Conservation (phyloP, 2,113 vertebrate species). For the Illadopsis cleaveri region DNA sequence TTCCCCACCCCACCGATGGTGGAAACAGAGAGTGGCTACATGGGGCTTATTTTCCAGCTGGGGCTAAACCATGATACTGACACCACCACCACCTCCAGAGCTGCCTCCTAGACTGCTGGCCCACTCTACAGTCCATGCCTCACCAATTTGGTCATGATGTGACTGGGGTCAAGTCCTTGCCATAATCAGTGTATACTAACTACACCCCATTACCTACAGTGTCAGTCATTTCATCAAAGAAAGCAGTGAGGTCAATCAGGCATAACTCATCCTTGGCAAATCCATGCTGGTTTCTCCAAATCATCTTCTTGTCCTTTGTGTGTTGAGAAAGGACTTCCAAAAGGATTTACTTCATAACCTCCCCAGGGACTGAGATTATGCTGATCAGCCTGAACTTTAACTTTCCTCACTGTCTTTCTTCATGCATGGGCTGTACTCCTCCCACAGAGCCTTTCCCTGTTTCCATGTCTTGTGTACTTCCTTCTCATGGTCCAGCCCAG, state of each 20-base stretch:
- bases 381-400: neutral
- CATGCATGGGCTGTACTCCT: neutral
- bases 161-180: neutral
- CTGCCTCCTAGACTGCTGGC: neutral
- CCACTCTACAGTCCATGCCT: neutral
- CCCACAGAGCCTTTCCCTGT: neutral
- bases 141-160: neutral
- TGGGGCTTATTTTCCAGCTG: neutral
- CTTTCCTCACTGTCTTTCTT: neutral
- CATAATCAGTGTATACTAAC: neutral
- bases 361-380: neutral
- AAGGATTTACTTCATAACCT: neutral
- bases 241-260: neutral
- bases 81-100: neutral
- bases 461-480: neutral
- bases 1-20: neutral
- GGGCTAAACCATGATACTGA: neutral
- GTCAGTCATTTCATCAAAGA: neutral
- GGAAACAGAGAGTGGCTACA: neutral
- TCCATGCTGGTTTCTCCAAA: neutral
- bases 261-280: neutral
- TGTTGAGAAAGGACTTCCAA: neutral
- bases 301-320: neutral
- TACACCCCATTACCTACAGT: neutral
- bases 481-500: accelerated